Percentiles rank a stretch among this genome's conserved stretches.
These are phyloP conservation scores for Eubasilissa splendida DNA, from an alignment of 2,888 invertebrate species.

Conservation along the genomic window DNA sequence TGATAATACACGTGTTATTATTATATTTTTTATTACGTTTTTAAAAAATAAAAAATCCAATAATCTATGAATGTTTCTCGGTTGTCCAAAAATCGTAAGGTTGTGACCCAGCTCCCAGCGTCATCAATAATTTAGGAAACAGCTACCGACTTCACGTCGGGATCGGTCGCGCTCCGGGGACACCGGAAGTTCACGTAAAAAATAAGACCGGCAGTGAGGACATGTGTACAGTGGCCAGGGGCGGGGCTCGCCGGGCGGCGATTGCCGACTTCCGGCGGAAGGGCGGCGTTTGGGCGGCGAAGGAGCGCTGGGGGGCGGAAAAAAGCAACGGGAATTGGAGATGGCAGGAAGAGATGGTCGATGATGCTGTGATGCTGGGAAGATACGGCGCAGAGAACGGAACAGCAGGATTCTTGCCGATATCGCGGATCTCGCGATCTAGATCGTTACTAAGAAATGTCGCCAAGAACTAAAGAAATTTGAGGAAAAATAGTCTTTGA, in stretches of 20 bases:
- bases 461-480: background rate
- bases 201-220: slow-evolving; percentile 44
- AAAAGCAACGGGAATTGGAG: slow-evolving; percentile 16
- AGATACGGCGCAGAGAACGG: slow-evolving; percentile 3
- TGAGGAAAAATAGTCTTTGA: background rate
- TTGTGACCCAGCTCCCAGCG: background rate
- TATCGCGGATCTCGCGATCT: slow-evolving; percentile 12
- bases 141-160: slow-evolving; percentile 17
- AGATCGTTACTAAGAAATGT: slow-evolving; percentile 3
- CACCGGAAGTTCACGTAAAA: slow-evolving; percentile 52
- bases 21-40: too few species aligned
- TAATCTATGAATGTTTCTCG: too few species aligned
- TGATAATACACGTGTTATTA: too few species aligned
- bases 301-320: slow-evolving; percentile 22
- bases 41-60: too few species aligned
- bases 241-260: slow-evolving; percentile 37
- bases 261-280: slow-evolving; percentile 56
- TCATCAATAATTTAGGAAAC: slow-evolving; percentile 26
- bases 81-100: background rate
- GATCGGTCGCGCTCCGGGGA: slow-evolving; percentile 27
- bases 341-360: slow-evolving; percentile 30
- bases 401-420: slow-evolving; percentile 26
- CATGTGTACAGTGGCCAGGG: slow-evolving; percentile 51
- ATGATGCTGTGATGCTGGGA: slow-evolving; percentile 5
- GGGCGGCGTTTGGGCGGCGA: slow-evolving; percentile 31